These are phyloP conservation scores for Caretta caretta DNA, from an alignment of 2,113 vertebrate species.

Conservation along the genomic window DNA sequence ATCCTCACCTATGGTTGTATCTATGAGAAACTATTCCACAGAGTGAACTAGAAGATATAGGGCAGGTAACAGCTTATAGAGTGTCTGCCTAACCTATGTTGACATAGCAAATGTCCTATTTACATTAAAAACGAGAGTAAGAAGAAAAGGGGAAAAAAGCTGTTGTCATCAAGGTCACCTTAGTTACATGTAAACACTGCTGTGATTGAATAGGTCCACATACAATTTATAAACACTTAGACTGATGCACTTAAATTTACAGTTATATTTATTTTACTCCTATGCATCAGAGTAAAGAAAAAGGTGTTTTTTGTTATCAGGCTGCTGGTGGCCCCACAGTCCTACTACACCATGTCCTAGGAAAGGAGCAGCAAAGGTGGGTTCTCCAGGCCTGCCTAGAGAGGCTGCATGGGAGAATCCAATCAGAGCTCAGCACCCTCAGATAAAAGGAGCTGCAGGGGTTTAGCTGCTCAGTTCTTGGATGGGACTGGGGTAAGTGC, in stretches of 20 bases:
- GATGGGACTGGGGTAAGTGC: too few relatives aligned
- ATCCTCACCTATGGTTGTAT: neutral
- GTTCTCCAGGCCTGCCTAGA: neutral
- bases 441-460: too few relatives aligned
- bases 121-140: neutral
- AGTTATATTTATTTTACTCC: slow-evolving; percentile 59
- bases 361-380: neutral
- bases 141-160: neutral
- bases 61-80: neutral
- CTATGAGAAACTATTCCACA: neutral
- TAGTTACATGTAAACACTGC: neutral
- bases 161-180: neutral
- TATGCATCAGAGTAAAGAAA: slow-evolving; percentile 48
- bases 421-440: too few relatives aligned
- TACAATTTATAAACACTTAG: slow-evolving; percentile 62
- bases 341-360: neutral
- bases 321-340: neutral
- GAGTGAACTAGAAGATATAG: neutral
- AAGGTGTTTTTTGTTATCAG: slow-evolving; percentile 51
- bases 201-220: neutral
- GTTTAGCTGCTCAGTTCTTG: too few relatives aligned
- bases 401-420: neutral
- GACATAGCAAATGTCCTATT: neutral
- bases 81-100: rapidly evolving
- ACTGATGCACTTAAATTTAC: slow-evolving; percentile 40